Evolutionary conservation across 2,113 vertebrate genomes (phyloP), one percentile per base, ranked within the genome.

Genomic region (Podocnemis expansa): DNA sequence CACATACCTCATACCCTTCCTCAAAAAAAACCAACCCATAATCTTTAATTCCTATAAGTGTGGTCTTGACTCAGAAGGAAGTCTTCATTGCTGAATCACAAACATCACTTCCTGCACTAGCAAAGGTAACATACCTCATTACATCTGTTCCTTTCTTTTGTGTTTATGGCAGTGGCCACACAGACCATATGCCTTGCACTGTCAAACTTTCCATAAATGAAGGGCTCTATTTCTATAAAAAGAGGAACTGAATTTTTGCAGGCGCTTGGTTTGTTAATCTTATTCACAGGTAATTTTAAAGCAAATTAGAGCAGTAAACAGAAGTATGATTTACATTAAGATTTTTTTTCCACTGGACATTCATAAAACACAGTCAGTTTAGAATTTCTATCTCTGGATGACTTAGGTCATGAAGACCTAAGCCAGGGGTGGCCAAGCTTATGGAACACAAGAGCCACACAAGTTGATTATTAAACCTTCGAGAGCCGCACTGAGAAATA

Each of bases 191-290:
- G 6, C 52, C 89, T 82, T 88, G 52, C 81, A 89, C 54, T 89
- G 81, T 83, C 27, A 87, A 88, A 84, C 34, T 24, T 3, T 73
- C 70, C 16, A 80, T 25, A 38, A 21, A 56, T 75, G 27, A 96
- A 25, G 49, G 47, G 17, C 4, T 12, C 24, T 34, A 19, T 4
- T 67, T 73, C 5, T 90, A 38, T 1, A 7, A 75, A 88, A 55
- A 55, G 34, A 73, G 24, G 16, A 82, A 12, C 85, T 78, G 76
- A 78, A 8, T 31, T 87, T 94, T 25, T 89, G 82, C 85, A 94
- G 55, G 89, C n/a, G 92, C 60, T n/a, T 4, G 5, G 12, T 73
- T 81, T 93, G n/a, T 80, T 80, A 54, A 92, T 63, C 80, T 85
- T 90, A 82, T 45, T 34, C 80, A 12, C 19, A 31, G n/a, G 56